A percentile compares a stretch with the other conserved stretches of the same genome.
Evolutionary conservation across 2,797 vertebrate genomes (phyloP).

Genomic region (Sebastes hubbsi): DNA sequence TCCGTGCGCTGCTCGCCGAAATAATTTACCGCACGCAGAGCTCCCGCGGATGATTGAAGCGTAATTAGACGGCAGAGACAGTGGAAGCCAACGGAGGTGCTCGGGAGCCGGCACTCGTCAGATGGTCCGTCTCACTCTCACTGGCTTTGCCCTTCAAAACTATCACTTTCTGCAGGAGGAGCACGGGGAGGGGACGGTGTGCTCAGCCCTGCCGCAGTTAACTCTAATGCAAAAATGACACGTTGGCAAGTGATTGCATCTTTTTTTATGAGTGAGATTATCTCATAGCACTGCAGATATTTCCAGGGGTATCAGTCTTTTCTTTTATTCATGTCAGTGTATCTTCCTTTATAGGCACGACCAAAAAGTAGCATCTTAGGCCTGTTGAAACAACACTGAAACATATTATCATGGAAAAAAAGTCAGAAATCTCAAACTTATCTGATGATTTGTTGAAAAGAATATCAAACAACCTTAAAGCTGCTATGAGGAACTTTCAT

Average conservation of each 20-base stretch:
- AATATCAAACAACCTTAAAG: neutral
- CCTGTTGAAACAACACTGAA: neutral
- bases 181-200: constrained; percentile 12
- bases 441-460: neutral
- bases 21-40: constrained; percentile 83
- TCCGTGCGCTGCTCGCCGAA: constrained; percentile 63
- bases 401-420: neutral
- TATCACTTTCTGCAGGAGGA: constrained; percentile 63
- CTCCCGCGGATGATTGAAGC: constrained; percentile 83
- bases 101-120: constrained; percentile 69
- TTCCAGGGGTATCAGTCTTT: neutral
- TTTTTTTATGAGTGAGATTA: constrained; percentile 7
- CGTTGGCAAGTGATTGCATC: neutral
- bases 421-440: rapidly evolving
- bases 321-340: neutral
- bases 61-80: constrained; percentile 87
- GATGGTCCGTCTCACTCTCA: constrained; percentile 76
- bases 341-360: neutral
- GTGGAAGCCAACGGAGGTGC: constrained; percentile 77
- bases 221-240: constrained; percentile 9
- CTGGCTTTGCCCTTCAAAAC: constrained; percentile 82
- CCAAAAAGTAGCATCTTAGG: neutral
- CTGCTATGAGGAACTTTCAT: neutral
- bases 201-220: constrained; percentile 3
- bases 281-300: constrained; percentile 19